Conservation (phyloP, 2,797 vertebrate genomes). For the Psittacula echo region DNA sequence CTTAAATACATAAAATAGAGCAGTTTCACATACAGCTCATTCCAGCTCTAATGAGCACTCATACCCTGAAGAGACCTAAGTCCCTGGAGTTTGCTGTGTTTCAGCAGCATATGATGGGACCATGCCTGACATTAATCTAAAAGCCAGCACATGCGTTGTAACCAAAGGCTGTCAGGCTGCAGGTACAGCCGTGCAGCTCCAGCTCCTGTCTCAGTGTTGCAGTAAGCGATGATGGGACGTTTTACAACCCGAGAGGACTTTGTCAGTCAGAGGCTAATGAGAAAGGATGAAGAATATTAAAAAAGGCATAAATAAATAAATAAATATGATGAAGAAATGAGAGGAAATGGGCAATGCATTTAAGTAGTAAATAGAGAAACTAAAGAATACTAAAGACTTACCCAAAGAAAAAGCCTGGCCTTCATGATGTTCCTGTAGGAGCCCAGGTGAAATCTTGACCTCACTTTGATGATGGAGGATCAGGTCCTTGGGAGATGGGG, state of each 20-base stretch:
- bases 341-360: background rate
- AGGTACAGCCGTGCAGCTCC: background rate
- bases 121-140: background rate
- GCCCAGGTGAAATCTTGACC: background rate
- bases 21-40: background rate
- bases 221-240: background rate
- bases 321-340: background rate
- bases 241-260: background rate
- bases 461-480: background rate
- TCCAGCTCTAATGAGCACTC: background rate
- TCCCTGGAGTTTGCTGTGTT: background rate
- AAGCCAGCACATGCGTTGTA: background rate
- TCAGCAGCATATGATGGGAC: background rate
- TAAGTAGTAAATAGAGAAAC: background rate
- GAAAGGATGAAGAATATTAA: background rate
- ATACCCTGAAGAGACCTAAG: background rate
- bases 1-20: background rate
- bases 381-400: conserved; percentile 36
- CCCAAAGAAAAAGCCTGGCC: conserved; percentile 46
- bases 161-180: background rate
- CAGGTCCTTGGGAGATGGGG: background rate
- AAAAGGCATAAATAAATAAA: background rate
- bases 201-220: background rate
- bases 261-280: background rate
- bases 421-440: background rate